Conservation (phyloP, 1,140 invertebrate species). For the Wiebesia pumilae region DNA sequence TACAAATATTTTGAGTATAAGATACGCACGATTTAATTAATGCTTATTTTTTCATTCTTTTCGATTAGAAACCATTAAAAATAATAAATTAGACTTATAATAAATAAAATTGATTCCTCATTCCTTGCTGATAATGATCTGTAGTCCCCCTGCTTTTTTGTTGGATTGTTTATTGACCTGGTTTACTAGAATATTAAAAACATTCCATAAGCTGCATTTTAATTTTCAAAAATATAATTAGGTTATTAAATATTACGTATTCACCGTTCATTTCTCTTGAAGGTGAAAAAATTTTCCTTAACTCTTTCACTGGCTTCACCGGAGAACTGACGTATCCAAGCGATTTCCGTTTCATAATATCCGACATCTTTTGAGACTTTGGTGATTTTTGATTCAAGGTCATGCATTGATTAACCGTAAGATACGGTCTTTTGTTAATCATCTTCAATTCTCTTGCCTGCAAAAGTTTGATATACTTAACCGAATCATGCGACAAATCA, state of each 20-base stretch:
- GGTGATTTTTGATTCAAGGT: constrained; percentile 8
- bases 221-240: not conserved
- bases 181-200: not conserved
- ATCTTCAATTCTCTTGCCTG: not conserved
- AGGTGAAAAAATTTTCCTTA: constrained; percentile 23
- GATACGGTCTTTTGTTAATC: not conserved
- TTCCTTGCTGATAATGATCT: not conserved
- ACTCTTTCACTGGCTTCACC: constrained; percentile 11
- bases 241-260: not conserved
- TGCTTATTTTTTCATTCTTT: not conserved
- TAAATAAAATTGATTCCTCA: not conserved
- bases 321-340: constrained; percentile 19
- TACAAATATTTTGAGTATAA: constrained; percentile 11
- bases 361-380: not conserved
- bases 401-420: not conserved
- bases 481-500: not conserved
- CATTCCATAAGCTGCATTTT: not conserved
- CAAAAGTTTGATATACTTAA: not conserved
- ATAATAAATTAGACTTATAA: constrained; percentile 10
- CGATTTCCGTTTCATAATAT: constrained; percentile 23
- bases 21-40: not conserved
- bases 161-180: not conserved
- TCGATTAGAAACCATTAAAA: not conserved
- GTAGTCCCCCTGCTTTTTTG: not conserved
- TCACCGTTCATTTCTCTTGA: not conserved